Percentiles rank a stretch among this genome's conserved stretches.
Conservation (phyloP, 2,113 vertebrate genomes). For the Cinclus cinclus region DNA sequence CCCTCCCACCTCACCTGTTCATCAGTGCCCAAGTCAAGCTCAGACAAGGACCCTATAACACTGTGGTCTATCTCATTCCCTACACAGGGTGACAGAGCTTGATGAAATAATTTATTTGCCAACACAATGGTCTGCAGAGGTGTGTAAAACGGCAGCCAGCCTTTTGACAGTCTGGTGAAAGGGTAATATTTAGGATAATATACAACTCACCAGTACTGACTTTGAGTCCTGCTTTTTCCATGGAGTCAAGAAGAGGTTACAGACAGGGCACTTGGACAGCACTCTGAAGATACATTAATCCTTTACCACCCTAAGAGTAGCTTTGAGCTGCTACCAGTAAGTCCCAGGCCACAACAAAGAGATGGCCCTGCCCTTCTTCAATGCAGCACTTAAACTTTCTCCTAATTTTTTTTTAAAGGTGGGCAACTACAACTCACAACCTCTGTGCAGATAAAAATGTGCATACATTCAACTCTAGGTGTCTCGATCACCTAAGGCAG, state of each 20-base stretch:
- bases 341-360: neutral
- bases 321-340: neutral
- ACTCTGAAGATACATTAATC: neutral
- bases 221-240: neutral
- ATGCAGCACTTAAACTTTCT: neutral
- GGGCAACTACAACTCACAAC: neutral
- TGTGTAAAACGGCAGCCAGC: neutral
- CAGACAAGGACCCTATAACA: neutral
- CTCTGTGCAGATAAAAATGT: neutral
- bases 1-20: neutral
- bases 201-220: neutral
- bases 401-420: neutral
- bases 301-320: neutral
- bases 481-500: neutral
- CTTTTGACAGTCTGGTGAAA: neutral
- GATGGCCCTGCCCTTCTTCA: neutral
- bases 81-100: fast-evolving
- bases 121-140: neutral
- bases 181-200: neutral
- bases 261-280: neutral
- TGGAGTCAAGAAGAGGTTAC: neutral
- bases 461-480: neutral
- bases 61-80: neutral
- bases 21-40: neutral
- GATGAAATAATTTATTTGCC: neutral